These are phyloP conservation scores for Eulithis testata DNA, from an alignment of 2,888 invertebrate genomes.

Conservation along the genomic window DNA sequence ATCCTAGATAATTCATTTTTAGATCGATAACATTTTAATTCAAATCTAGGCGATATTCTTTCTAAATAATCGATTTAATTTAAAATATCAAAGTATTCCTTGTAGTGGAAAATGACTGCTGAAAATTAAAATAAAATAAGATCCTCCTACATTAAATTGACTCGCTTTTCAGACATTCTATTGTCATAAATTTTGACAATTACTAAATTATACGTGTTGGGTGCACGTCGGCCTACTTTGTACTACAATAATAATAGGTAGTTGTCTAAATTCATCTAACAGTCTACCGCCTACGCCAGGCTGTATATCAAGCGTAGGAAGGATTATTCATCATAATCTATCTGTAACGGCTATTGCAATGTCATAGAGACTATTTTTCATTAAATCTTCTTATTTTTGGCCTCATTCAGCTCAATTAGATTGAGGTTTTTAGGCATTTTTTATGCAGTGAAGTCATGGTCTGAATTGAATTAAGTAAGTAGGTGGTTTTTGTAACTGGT, in stretches of 20 bases:
- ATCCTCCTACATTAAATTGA: constrained; percentile 9
- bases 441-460: constrained; percentile 37
- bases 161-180: constrained; percentile 36
- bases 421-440: constrained; percentile 30
- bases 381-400: constrained; percentile 25
- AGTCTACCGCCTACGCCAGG: constrained; percentile 42
- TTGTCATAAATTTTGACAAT: constrained; percentile 51
- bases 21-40: no score
- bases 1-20: no score
- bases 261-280: constrained; percentile 62
- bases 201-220: constrained; percentile 57
- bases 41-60: no score
- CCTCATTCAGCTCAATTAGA: constrained; percentile 33
- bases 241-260: constrained; percentile 49
- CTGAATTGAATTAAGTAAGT: constrained; percentile 35
- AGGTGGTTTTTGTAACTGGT: constrained; percentile 31
- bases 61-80: no score
- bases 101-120: no score
- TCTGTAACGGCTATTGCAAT: constrained; percentile 30
- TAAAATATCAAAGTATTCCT: no score
- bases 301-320: constrained; percentile 51
- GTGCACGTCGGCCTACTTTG: constrained; percentile 58
- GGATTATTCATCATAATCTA: constrained; percentile 34
- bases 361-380: constrained; percentile 31
- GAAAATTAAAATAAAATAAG: no score